A percentile compares a stretch with the other conserved stretches of the same genome.
Evolutionary conservation across 2,888 invertebrate genomes (phyloP).

Genomic region (Spisula subtruncata): DNA sequence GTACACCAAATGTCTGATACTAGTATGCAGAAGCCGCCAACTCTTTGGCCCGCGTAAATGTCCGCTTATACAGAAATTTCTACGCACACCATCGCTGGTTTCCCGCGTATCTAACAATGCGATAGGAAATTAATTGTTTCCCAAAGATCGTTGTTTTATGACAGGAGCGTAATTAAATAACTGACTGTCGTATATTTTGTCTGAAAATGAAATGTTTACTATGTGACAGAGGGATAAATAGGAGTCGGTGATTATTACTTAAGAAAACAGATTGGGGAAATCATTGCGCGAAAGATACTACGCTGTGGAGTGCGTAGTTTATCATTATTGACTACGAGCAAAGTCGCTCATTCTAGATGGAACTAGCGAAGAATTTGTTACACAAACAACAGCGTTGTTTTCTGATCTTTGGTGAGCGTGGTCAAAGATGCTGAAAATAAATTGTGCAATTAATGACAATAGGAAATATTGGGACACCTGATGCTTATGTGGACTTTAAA

Average conservation of each 20-base stretch:
- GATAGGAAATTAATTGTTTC: slow-evolving; percentile 64
- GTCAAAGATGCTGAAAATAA: not conserved
- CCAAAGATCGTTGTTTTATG: slow-evolving; percentile 47
- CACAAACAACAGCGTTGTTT: not conserved
- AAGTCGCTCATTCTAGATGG: not conserved
- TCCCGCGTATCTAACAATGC: slow-evolving; percentile 20
- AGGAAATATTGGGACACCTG: not conserved
- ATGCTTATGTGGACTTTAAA: not conserved
- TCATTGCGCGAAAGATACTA: slow-evolving; percentile 13
- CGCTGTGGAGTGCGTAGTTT: not conserved
- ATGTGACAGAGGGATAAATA: slow-evolving; percentile 51
- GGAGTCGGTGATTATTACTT: slow-evolving; percentile 50
- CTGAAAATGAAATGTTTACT: slow-evolving; percentile 54
- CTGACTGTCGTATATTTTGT: slow-evolving; percentile 61
- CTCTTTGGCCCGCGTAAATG: too few relatives aligned
- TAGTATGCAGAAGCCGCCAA: too few relatives aligned
- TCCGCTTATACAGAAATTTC: too few relatives aligned
- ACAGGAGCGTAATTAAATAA: slow-evolving; percentile 59
- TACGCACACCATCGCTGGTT: not conserved
- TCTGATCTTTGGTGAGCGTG: not conserved
- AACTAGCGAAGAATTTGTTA: not conserved
- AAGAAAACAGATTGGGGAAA: slow-evolving; percentile 45
- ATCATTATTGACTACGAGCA: slow-evolving; percentile 14
- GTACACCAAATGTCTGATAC: too few relatives aligned
- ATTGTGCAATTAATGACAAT: not conserved